A percentile compares a stretch with the other conserved stretches of the same genome.
Conservation (phyloP, 1,140 invertebrate species). For the Amphibalanus amphitrite region DNA sequence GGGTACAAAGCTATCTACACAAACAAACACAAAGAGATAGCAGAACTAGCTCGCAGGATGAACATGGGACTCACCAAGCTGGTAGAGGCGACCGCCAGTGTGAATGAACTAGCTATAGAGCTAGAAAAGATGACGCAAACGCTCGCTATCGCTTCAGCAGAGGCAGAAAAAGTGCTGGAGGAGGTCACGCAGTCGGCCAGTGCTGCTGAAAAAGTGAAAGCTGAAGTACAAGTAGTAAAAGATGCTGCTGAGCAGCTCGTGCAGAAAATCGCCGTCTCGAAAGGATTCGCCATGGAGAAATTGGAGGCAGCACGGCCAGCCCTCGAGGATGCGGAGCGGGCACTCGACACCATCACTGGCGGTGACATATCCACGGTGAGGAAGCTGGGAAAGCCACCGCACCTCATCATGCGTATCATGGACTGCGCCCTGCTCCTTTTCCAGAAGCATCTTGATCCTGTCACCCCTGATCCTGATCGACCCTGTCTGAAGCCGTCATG, state of each 20-base stretch:
- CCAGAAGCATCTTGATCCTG: constrained; percentile 47
- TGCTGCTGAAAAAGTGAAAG: constrained; percentile 54
- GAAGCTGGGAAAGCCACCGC: constrained; percentile 70
- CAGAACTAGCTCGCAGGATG: constrained; percentile 51
- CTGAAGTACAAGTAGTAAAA: constrained; percentile 60
- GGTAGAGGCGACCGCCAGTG: constrained; percentile 58
- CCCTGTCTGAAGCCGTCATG: constrained; percentile 46
- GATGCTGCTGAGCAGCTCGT: constrained; percentile 59
- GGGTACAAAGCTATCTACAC: constrained; percentile 63
- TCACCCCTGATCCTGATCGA: constrained; percentile 50
- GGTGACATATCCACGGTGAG: constrained; percentile 69
- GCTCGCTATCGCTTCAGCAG: constrained; percentile 46
- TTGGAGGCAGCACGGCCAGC: constrained; percentile 61
- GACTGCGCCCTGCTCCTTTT: constrained; percentile 65
- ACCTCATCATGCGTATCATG: constrained; percentile 75
- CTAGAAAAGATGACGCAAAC: constrained; percentile 60
- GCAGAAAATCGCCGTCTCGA: constrained; percentile 55
- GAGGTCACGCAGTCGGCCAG: constrained; percentile 43
- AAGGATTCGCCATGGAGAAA: constrained; percentile 55
- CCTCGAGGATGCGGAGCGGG: constrained; percentile 62
- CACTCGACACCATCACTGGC: constrained; percentile 66
- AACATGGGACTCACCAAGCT: constrained; percentile 62
- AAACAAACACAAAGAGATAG: constrained; percentile 48
- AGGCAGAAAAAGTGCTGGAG: constrained; percentile 43
- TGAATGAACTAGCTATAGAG: constrained; percentile 55